Percentiles rank a stretch among this genome's conserved stretches.
These are phyloP conservation scores for Bombus waltoni DNA, from an alignment of 1,140 invertebrate genomes.

Conservation along the genomic window DNA sequence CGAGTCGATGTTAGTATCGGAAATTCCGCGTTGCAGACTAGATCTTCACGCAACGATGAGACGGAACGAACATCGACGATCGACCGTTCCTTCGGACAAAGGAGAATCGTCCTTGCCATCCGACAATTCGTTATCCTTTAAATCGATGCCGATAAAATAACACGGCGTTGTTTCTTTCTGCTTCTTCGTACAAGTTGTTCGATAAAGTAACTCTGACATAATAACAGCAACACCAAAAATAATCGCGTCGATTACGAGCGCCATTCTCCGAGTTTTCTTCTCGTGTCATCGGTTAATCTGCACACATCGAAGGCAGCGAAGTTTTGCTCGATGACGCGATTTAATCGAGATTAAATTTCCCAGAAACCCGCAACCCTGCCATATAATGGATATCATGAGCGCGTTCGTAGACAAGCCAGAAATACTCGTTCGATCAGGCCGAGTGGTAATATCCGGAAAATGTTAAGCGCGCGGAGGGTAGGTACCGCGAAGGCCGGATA, in stretches of 20 bases:
- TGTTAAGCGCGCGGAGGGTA: neutral
- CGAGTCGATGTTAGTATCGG: accelerated
- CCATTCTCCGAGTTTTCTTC: neutral
- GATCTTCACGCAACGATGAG: neutral
- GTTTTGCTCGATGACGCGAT: neutral
- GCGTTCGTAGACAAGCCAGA: neutral
- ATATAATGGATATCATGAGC: neutral
- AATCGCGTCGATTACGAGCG: neutral
- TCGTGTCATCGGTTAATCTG: neutral
- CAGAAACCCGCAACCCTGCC: neutral
- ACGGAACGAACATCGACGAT: neutral
- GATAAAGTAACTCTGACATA: neutral
- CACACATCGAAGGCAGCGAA: neutral
- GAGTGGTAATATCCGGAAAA: constrained; percentile 13
- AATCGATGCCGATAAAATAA: too few species aligned
- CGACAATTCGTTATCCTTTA: too few species aligned
- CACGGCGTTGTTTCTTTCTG: too few species aligned
- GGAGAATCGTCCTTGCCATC: too few species aligned
- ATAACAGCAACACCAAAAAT: neutral
- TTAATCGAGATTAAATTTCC: constrained; percentile 1
- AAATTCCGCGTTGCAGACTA: neutral
- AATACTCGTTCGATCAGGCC: constrained; percentile 11
- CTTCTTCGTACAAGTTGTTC: too few species aligned
- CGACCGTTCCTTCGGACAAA: neutral
- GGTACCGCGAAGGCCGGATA: constrained; percentile 25